phyloP scores from a whole-genome alignment of 2,113 vertebrate species.

The Pelodiscus sinensis region DNA sequence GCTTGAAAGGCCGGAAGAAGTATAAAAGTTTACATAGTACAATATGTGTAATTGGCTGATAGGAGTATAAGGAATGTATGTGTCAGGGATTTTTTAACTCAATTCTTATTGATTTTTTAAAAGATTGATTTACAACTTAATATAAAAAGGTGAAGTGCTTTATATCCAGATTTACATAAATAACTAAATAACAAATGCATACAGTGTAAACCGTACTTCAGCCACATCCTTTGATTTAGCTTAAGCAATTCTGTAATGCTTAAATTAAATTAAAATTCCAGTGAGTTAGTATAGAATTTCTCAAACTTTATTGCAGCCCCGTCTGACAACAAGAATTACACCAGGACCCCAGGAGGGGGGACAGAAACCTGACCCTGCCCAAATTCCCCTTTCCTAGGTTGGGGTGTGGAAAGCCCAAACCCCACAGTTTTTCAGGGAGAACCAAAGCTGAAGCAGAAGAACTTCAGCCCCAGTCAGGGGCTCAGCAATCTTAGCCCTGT shows the following conservation, averaged over 20 bases:
- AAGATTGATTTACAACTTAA: not conserved
- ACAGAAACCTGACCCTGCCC: too few species aligned
- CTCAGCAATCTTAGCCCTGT: too few species aligned
- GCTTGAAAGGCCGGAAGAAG: not conserved
- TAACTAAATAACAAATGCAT: not conserved
- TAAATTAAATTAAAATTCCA: accelerated
- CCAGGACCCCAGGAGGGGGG: too few species aligned
- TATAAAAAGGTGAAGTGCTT: not conserved
- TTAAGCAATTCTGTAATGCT: not conserved
- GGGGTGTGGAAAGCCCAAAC: too few species aligned
- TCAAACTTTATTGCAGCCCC: too few species aligned
- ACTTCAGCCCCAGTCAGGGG: too few species aligned
- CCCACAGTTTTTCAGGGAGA: too few species aligned
- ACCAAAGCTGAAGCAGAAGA: too few species aligned
- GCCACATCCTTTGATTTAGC: not conserved
- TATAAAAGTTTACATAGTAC: not conserved
- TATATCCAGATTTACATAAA: not conserved
- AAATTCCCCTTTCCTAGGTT: too few species aligned
- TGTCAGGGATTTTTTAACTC: not conserved
- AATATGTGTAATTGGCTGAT: not conserved
- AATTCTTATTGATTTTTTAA: not conserved
- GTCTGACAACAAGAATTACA: too few species aligned
- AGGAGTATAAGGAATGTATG: not conserved
- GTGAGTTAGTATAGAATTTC: not conserved
- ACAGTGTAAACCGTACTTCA: not conserved